phyloP scores from a whole-genome alignment of 2,113 vertebrate genomes.

The Colius striatus region DNA sequence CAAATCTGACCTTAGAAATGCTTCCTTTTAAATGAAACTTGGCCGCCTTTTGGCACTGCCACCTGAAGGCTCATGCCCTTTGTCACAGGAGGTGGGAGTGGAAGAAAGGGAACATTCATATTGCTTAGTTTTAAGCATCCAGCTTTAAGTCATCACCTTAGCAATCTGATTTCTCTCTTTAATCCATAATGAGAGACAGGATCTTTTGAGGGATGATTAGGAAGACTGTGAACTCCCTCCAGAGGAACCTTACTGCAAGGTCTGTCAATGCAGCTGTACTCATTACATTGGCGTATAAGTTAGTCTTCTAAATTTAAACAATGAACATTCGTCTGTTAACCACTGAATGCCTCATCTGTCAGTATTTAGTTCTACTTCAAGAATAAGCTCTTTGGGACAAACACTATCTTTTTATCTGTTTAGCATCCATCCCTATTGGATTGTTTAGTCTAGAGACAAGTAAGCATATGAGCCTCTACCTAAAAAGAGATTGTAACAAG shows the following conservation, averaged over 20 bases:
- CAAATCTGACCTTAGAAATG: not conserved
- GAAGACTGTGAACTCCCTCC: not conserved
- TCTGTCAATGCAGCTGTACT: not conserved
- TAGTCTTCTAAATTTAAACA: not conserved
- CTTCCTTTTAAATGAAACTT: not conserved
- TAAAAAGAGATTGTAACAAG: not conserved
- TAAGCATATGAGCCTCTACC: not conserved
- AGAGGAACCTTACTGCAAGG: not conserved
- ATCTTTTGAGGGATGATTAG: conserved; percentile 1
- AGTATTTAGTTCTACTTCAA: not conserved
- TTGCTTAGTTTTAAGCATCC: not conserved
- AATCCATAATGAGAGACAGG: not conserved
- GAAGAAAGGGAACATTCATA: not conserved
- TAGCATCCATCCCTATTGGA: not conserved
- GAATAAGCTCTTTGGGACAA: not conserved
- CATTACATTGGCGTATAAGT: not conserved
- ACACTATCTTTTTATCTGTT: not conserved
- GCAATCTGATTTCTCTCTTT: not conserved
- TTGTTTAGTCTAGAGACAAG: not conserved
- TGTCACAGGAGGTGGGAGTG: not conserved
- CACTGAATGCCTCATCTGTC: not conserved
- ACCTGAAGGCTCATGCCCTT: not conserved
- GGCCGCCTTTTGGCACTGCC: not conserved
- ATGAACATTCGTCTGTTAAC: not conserved
- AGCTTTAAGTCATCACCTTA: not conserved